Evolutionary conservation across 1,140 invertebrate genomes (phyloP).

Genomic region (Aricia agestis): DNA sequence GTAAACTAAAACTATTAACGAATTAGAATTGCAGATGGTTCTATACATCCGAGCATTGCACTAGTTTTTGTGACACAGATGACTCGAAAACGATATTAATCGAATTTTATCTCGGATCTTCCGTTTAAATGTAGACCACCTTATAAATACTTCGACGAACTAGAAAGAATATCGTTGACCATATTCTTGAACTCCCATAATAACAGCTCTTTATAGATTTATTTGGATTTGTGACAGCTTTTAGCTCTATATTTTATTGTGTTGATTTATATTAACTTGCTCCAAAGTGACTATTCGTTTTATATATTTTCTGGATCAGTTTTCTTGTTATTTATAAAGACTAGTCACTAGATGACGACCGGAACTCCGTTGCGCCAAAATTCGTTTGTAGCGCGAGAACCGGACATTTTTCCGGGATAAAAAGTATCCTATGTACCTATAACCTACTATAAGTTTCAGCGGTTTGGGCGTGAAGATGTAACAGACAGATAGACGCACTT

Average conservation of each 20-base stretch:
- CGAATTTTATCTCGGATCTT: not conserved
- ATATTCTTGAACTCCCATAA: not conserved
- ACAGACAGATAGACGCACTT: too few species aligned
- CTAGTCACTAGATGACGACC: too few species aligned
- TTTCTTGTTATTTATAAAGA: too few species aligned
- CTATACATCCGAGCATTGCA: not conserved
- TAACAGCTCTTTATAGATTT: not conserved
- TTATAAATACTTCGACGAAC: not conserved
- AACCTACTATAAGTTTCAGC: too few species aligned
- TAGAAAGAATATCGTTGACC: not conserved
- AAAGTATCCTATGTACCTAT: too few species aligned
- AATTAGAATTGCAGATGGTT: not conserved
- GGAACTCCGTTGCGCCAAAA: too few species aligned
- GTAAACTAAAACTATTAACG: not conserved
- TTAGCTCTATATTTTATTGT: not conserved
- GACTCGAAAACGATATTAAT: not conserved
- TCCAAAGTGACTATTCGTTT: too few species aligned
- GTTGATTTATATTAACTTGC: not conserved
- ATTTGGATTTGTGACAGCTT: not conserved
- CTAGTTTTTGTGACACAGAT: not conserved
- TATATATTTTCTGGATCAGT: too few species aligned
- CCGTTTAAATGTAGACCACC: not conserved
- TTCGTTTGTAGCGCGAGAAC: too few species aligned
- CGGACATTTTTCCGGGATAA: too few species aligned
- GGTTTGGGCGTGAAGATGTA: too few species aligned